Conservation (phyloP, 2,888 invertebrate species). For the Cacoxenus indagator region DNA sequence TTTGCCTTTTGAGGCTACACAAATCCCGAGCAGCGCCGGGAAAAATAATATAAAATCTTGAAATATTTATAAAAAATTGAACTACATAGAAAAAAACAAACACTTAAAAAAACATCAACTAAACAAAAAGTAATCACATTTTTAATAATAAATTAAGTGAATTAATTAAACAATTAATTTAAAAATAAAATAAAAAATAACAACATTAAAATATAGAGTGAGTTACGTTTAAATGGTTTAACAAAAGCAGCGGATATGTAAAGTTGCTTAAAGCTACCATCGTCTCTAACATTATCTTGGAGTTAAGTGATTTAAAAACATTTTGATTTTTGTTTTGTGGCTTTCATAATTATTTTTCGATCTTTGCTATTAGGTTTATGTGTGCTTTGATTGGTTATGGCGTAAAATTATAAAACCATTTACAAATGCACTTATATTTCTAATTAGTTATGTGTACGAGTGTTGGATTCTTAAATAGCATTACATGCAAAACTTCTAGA, state of each 20-base stretch:
- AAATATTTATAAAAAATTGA: too few relatives aligned
- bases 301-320: neutral
- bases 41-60: too few relatives aligned
- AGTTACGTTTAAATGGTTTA: neutral
- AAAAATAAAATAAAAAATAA: neutral
- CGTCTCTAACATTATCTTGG: neutral
- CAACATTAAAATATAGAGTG: neutral
- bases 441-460: neutral
- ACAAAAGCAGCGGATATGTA: constrained; percentile 14
- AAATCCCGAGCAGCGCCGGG: too few relatives aligned
- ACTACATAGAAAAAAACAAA: too few relatives aligned
- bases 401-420: neutral
- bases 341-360: neutral
- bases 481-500: constrained; percentile 45
- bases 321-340: neutral
- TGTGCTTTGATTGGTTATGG: neutral
- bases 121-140: too few relatives aligned
- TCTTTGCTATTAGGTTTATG: neutral
- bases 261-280: constrained; percentile 14
- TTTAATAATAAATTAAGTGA: too few relatives aligned
- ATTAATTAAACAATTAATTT: neutral
- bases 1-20: too few relatives aligned
- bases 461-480: constrained; percentile 43
- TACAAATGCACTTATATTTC: neutral
- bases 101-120: too few relatives aligned